Evolutionary conservation across 2,797 vertebrate genomes (phyloP), one percentile per base, ranked within the genome.

Genomic region (Chelon auratus): DNA sequence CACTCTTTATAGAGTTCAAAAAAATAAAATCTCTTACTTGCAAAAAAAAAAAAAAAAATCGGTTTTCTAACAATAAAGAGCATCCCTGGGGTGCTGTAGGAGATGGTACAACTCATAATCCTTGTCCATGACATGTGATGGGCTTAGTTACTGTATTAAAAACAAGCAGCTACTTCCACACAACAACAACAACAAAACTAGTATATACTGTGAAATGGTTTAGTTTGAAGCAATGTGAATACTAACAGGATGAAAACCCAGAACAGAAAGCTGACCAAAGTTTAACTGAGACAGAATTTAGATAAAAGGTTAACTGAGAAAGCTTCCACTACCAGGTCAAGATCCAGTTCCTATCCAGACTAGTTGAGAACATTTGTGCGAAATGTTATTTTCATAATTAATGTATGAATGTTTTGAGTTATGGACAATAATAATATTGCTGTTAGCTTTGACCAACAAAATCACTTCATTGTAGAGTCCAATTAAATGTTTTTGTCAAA

Each of bases 191-290:
- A 24, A 47, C 48, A 57, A 37, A 62, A 24, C 18, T 37, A 0
- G 72, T 6, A 78, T 62, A 48, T 18, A 37, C 22, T 4, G 15
- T 47, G 51, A 64, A 48, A 43, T 63, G 36, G 51, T 68, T 60
- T 75, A 59, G 77, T 60, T 55, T 61, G 36, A 62, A 73, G 57
- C 63, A 37, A 22, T 58, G 43, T 61, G 22, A 78, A 39, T 52
- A 67, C 33, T 63, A 63, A 58, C 24, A 33, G 24, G 40, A 57
- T 15, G 2, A 54, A 43, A 59, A 5, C 15, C 3, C 11, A 22
- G 50, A 50, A 60, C 9, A 61, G 10, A 67, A 70, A 72, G 17
- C 10, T 45, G 8, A 70, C 59, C 8, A 20, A 39, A 61, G 58
- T 17, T 56, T 7, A 53, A 80, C 52, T 67, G 9, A 66, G 62